Percentiles rank a stretch among this genome's conserved stretches.
phyloP scores from a whole-genome alignment of 2,113 vertebrate genomes.

The Orthochromis malagaraziensis region DNA sequence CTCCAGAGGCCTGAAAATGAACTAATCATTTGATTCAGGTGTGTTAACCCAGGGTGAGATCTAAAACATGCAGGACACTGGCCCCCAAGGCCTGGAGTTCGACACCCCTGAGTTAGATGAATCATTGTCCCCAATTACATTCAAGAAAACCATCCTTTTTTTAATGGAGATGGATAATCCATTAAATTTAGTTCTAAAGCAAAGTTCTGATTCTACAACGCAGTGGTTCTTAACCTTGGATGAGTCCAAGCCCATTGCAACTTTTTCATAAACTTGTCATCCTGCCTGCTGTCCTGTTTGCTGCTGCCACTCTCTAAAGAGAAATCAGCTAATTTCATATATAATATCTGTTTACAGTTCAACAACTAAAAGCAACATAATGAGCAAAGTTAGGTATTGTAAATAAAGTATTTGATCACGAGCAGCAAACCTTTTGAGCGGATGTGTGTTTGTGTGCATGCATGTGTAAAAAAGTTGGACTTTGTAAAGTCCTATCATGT shows the following conservation, averaged over 20 bases:
- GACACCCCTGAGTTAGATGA: background rate
- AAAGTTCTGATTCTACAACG: background rate
- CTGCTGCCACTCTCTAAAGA: background rate
- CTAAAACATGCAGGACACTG: background rate
- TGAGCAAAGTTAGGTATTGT: background rate
- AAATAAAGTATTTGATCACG: background rate
- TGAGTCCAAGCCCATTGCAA: background rate
- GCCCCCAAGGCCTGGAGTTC: background rate
- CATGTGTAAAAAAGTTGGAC: background rate
- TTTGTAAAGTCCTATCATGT: background rate
- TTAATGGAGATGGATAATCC: background rate
- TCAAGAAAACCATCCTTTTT: background rate
- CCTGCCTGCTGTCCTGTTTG: background rate
- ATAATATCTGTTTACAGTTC: background rate
- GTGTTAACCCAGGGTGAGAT: background rate
- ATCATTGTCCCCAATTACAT: background rate
- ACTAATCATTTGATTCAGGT: background rate
- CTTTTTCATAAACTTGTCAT: background rate
- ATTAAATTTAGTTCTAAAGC: background rate
- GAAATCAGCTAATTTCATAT: background rate
- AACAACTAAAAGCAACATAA: background rate
- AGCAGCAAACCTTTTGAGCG: background rate
- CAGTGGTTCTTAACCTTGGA: background rate
- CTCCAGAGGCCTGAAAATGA: background rate
- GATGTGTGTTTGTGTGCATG: background rate